Evolutionary conservation across 23 tunicate genomes (phyloP), one percentile per base, ranked within the genome.

Genomic region (Styela clava): DNA sequence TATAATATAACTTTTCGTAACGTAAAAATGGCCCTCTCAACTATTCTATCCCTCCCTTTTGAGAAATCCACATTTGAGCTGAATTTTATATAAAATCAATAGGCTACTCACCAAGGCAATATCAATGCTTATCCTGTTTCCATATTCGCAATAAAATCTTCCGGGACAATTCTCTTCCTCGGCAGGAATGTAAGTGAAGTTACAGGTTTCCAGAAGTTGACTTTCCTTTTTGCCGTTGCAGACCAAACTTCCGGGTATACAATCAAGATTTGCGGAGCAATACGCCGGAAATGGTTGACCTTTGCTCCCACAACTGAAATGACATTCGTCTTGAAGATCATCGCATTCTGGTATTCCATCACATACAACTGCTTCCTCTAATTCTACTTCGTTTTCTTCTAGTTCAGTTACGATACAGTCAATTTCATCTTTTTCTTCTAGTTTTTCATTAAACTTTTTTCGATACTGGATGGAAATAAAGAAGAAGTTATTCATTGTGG

Each of bases 221-320:
- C 95, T 89, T 21, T 85, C 85, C 79, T 85, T 76, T 3, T 31
- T 69, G 21, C 94, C 95, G 63, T 89, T 74, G 83, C 95, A 89
- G 1, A 89, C 52, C 1, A 30, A 24, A 33, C 63, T 78, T 0
- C 86, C 88, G 27, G 34, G 62, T 2, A 89, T 30, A 34, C 95
- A 89, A 1, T 82, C 36, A 34, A 77, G 33, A 30, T 85, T 76
- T 2, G 61, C 73, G 19, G 22, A 1, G 69, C 95, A 89, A 74
- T 61, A 89, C 7, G 85, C 73, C 20, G 86, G 86, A 23, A 51
- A 69, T 2, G 78, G 22, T 5, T 85, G 69, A 1, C 56, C 85
- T 28, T 30, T 30, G 31, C 83, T 68, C 36, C 27, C 52, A 1
- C 86, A 73, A 33, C 27, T 25, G 1, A 21, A 64, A 0, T 12